phyloP scores from a whole-genome alignment of 2,888 invertebrate genomes.

The Standfussiana lucernea region DNA sequence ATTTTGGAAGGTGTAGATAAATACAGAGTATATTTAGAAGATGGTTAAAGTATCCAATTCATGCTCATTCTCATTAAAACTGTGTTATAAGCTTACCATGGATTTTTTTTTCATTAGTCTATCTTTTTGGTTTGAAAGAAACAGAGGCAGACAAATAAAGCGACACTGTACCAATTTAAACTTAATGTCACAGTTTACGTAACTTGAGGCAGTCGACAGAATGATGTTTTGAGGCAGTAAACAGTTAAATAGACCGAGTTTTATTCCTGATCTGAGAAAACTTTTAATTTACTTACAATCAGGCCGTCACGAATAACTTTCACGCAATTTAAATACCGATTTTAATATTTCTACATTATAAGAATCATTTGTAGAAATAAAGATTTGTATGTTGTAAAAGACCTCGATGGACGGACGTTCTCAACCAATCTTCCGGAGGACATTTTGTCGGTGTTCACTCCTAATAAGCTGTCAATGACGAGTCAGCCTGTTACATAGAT shows the following conservation, averaged over 20 bases:
- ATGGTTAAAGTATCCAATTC: not conserved
- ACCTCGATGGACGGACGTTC: constrained; percentile 6
- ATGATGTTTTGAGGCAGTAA: not conserved
- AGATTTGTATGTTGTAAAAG: constrained; percentile 13
- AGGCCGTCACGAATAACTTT: not conserved
- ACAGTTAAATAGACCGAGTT: no score
- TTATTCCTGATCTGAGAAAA: not conserved
- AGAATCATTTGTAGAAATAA: not conserved
- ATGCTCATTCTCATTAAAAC: not conserved
- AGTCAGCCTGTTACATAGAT: constrained; percentile 69
- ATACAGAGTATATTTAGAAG: not conserved
- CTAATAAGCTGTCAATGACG: constrained; percentile 76
- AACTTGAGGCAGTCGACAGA: not conserved
- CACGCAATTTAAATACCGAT: not conserved
- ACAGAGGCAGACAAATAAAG: not conserved
- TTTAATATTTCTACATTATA: no score
- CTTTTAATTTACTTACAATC: not conserved
- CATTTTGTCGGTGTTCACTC: constrained; percentile 70
- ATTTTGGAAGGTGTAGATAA: not conserved
- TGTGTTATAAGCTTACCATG: not conserved
- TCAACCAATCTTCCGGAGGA: constrained; percentile 45
- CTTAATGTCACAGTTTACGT: not conserved
- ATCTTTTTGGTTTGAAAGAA: not conserved
- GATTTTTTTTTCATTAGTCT: not conserved
- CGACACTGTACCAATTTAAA: not conserved